Conservation (phyloP, 2,797 vertebrate genomes). For the Melanotaenia boesemani region DNA sequence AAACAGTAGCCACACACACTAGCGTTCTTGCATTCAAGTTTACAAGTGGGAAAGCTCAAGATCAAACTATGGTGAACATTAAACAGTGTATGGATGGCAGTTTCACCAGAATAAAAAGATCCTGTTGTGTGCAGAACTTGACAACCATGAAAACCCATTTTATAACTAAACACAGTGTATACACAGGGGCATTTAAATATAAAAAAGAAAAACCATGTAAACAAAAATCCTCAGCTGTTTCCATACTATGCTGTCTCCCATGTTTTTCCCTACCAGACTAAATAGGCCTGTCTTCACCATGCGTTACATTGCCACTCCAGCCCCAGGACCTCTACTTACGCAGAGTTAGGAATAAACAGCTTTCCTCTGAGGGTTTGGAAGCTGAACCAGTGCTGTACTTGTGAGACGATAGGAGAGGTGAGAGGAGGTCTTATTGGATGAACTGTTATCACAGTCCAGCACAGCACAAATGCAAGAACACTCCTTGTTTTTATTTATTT, state of each 20-base stretch:
- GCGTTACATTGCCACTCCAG: slow-evolving; percentile 74
- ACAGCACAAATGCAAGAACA: slow-evolving; percentile 62
- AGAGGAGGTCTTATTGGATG: slow-evolving; percentile 69
- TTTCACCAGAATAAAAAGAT: slow-evolving; percentile 37
- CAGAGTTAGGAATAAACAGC: slow-evolving; percentile 80
- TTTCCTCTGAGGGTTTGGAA: slow-evolving; percentile 73
- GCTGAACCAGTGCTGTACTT: slow-evolving; percentile 64
- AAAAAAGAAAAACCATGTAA: slow-evolving; percentile 46
- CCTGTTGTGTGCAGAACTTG: slow-evolving; percentile 21
- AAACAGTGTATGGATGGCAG: slow-evolving; percentile 30
- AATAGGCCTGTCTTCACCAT: slow-evolving; percentile 80
- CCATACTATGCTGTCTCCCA: slow-evolving; percentile 77
- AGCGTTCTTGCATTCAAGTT: slow-evolving; percentile 27
- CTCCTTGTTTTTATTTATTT: slow-evolving; percentile 58
- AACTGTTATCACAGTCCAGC: slow-evolving; percentile 75
- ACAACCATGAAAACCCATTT: slow-evolving; percentile 47
- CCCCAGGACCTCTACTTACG: slow-evolving; percentile 78
- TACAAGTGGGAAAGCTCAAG: slow-evolving; percentile 42
- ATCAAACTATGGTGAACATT: slow-evolving; percentile 52
- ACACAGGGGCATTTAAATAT: slow-evolving; percentile 59
- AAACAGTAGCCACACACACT: slow-evolving; percentile 34
- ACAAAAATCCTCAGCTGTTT: slow-evolving; percentile 76
- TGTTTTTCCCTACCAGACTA: slow-evolving; percentile 76
- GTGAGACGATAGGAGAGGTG: slow-evolving; percentile 65
- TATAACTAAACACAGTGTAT: slow-evolving; percentile 39